Evolutionary conservation across 2,113 vertebrate genomes (phyloP).

Genomic region (Sisor rabdophorus): DNA sequence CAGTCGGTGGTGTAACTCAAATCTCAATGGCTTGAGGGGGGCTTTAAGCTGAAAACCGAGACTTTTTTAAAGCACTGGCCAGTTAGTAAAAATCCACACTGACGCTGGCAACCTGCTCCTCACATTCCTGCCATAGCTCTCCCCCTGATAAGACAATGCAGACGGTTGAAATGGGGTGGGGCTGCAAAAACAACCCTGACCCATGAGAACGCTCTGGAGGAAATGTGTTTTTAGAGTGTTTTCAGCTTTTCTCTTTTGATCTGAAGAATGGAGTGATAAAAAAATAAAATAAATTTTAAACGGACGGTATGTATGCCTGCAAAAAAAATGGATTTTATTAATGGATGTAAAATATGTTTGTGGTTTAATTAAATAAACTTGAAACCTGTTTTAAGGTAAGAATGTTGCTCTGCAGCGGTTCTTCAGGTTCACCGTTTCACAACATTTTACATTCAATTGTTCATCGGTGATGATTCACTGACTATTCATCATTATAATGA

Average conservation of each 20-base stretch:
- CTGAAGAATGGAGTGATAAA: neutral
- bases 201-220: slow-evolving; percentile 26
- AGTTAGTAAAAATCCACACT: slow-evolving; percentile 4
- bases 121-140: slow-evolving; percentile 51
- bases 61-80: neutral
- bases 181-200: slow-evolving; percentile 47
- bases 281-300: too few species aligned
- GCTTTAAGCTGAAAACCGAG: slow-evolving; percentile 10
- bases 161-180: slow-evolving; percentile 39
- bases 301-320: neutral
- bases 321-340: neutral
- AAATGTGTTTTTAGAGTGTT: slow-evolving; percentile 38
- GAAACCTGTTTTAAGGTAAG: too few species aligned
- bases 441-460: too few species aligned
- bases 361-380: too few species aligned
- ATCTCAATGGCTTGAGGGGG: slow-evolving; percentile 11
- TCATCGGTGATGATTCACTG: too few species aligned
- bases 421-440: too few species aligned
- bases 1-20: slow-evolving; percentile 34
- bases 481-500: too few species aligned
- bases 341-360: too few species aligned
- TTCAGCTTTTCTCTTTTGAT: slow-evolving; percentile 3
- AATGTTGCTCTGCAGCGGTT: too few species aligned
- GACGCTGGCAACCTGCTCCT: slow-evolving; percentile 26
- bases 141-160: slow-evolving; percentile 47